Evolutionary conservation across 2,797 vertebrate genomes (phyloP), one percentile per base, ranked within the genome.

Genomic region (Sebastes vulpes): DNA sequence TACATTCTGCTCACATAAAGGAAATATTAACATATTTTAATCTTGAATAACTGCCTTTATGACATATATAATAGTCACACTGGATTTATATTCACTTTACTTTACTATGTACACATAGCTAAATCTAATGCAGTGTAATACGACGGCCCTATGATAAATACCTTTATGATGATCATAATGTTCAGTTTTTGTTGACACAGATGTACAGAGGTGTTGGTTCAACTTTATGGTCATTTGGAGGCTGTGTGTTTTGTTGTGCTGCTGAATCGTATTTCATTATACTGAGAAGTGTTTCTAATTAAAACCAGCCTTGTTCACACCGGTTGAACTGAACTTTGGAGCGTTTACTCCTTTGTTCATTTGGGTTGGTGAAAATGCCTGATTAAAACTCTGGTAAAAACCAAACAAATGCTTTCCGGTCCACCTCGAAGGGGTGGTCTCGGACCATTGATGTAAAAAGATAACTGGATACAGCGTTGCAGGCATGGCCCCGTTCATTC

Each of bases 301-400:
- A n/a, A 60, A 5, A 60, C 10, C 29, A 21, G 58, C 29, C 29
- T 60, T 21, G 20, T 21, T 60, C 10, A 60, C 10, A 20, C 58
- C 2, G n/a, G 58, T 35, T 35, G 5, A 60, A 32, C 58, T n/a
- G 32, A 60, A 60, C 29, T 11, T 28, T 57, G 25, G 25, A 18
- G 25, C 7, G 14, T 28, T 28, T 57, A 57, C 54, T 7, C 14
- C 25, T 2, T 58, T 58, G 16, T 57, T 29, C 2, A 0, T 57
- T 57, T 57, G 25, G 26, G 16, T 57, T 18, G 54, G 25, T 56
- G 54, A 1, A 8, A 56, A 26, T 25, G 14, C 53, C 53, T 0
- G 25, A 57, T 0, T 46, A 0, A 18, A 46, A 46, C 3, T 46
- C 16, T 46, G 42, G 42, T 42, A 0, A 42, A 0, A 0, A 16